phyloP scores from a whole-genome alignment of 2,113 vertebrate species.

The Pterocles burchelli region DNA sequence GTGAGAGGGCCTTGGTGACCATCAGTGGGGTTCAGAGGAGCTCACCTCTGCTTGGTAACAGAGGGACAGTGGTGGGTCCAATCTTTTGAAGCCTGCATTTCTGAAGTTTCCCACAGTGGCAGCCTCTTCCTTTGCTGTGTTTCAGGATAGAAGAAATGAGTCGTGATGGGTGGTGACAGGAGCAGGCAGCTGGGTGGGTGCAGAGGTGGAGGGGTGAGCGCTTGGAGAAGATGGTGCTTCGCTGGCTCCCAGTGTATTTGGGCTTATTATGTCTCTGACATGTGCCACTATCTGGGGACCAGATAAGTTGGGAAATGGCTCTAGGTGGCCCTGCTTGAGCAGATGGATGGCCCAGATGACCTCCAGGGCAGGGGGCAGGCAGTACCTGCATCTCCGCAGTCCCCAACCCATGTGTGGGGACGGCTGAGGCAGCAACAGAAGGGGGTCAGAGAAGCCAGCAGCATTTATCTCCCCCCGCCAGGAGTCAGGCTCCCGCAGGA shows the following conservation, averaged over 20 bases:
- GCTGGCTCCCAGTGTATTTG: neutral
- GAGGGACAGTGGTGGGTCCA: neutral
- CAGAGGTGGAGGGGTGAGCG: neutral
- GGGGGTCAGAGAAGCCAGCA: neutral
- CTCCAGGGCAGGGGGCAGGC: neutral
- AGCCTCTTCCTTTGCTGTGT: neutral
- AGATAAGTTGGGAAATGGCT: neutral
- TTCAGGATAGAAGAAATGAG: neutral
- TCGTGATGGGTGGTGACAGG: neutral
- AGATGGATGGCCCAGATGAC: neutral
- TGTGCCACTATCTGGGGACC: neutral
- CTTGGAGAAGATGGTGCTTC: rapidly evolving
- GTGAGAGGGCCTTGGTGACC: neutral
- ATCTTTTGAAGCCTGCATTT: neutral
- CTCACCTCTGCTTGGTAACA: neutral
- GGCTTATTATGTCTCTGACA: neutral
- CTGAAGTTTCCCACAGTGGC: neutral
- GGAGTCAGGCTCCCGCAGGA: neutral
- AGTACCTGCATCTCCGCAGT: neutral
- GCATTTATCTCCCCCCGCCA: neutral
- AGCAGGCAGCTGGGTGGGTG: neutral
- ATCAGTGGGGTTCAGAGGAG: neutral
- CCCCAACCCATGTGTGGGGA: rapidly evolving
- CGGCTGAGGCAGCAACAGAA: neutral
- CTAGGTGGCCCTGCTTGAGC: neutral